Evolutionary conservation across 2,797 vertebrate species (phyloP).

Genomic region (Ispidina picta): DNA sequence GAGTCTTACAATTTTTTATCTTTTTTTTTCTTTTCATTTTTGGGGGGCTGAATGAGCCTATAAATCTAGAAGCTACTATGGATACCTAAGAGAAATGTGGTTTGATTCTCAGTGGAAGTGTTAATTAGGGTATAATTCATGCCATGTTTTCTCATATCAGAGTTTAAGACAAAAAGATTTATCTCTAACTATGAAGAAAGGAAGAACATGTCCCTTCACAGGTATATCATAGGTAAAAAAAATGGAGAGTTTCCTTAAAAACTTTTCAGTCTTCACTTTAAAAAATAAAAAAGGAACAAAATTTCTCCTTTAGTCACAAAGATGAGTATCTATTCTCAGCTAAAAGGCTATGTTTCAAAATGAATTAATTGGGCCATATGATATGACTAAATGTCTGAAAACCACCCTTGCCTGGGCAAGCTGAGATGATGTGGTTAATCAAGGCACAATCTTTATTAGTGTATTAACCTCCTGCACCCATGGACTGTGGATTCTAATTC

Average conservation of each 20-base stretch:
- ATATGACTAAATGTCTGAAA: conserved; percentile 51
- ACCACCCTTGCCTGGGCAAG: conserved; percentile 20
- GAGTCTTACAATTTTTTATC: background rate
- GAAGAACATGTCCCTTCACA: background rate
- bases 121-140: background rate
- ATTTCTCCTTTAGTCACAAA: background rate
- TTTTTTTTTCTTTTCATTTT: background rate
- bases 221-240: background rate
- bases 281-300: background rate
- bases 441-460: conserved; percentile 70
- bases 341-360: background rate
- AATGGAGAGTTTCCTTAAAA: background rate
- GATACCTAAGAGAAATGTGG: background rate
- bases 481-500: conserved; percentile 68
- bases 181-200: background rate
- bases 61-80: background rate
- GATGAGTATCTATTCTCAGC: background rate
- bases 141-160: background rate
- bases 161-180: background rate
- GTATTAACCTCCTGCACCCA: conserved; percentile 70
- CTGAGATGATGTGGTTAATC: conserved; percentile 65
- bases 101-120: background rate
- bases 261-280: background rate
- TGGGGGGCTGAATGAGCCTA: background rate
- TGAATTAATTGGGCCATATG: background rate